Evolutionary conservation across 2,113 vertebrate genomes (phyloP).

Genomic region (Gorsachius goisagi): DNA sequence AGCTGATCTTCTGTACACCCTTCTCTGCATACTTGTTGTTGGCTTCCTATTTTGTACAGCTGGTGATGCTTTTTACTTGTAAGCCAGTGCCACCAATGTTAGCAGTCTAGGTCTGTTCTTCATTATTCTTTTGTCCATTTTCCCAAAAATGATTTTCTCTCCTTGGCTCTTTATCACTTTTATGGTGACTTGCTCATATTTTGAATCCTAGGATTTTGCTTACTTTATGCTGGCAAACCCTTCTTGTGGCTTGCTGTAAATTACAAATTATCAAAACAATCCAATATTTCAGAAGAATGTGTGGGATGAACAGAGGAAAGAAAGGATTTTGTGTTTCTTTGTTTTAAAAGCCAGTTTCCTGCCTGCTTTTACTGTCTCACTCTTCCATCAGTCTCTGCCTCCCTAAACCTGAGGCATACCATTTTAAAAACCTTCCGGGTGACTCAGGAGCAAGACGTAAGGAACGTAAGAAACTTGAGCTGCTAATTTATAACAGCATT

Average conservation of each 20-base stretch:
- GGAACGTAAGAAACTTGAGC: background rate
- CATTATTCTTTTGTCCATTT: background rate
- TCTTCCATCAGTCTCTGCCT: background rate
- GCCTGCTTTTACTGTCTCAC: background rate
- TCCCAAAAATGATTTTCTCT: background rate
- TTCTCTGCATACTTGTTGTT: background rate
- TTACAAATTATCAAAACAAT: slow-evolving; percentile 11
- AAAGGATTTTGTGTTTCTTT: background rate
- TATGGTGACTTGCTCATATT: background rate
- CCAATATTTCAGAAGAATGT: slow-evolving; percentile 18
- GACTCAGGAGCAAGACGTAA: background rate
- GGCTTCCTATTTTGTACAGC: background rate
- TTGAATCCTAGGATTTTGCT: background rate
- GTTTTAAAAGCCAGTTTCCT: background rate
- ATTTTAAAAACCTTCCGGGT: background rate
- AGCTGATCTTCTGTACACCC: background rate
- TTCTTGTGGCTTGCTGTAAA: background rate
- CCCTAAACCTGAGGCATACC: accelerated
- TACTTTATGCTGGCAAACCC: background rate
- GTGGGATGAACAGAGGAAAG: background rate
- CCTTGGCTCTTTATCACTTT: background rate
- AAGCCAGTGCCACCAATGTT: background rate
- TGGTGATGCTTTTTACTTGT: background rate
- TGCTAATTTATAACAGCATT: background rate
- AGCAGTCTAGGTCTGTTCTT: background rate